Evolutionary conservation across 2,113 vertebrate species (phyloP), one percentile per base, ranked within the genome.

Genomic region (Silurus meridionalis): DNA sequence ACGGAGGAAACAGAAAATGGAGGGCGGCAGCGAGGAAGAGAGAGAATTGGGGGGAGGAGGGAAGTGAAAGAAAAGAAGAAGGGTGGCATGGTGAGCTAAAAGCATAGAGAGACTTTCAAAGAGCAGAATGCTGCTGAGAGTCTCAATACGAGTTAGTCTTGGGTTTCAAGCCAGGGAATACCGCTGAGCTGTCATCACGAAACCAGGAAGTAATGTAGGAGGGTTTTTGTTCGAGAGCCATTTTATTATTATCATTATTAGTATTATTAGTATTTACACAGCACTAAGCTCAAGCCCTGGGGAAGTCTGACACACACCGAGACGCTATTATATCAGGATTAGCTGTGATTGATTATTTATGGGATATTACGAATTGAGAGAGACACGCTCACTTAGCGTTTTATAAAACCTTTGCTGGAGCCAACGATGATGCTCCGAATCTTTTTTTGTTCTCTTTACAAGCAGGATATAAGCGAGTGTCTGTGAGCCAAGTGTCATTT

Each of bases 311-410:
- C n/a, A 37, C n/a, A 37, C 77, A 28, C 87, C 61, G 80, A 64
- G 66, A 66, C 5, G 69, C 89, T 83, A 91, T 90, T 87, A 87
- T 85, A 88, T 88, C 77, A 85, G 83, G 87, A 86, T 90, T 85
- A 86, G 66, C 66, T 61, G 13, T 84, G 86, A 89, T 89, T 90
- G 88, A 92, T 90, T 90, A 86, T 89, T 86, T 84, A 90, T 88
- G 80, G 88, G 58, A 89, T 90, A 87, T 88, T 85, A 90, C 83
- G 71, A 84, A 89, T 71, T 71, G 81, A n/a, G 60, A 85, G 80
- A 66, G 80, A 89, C 82, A 92, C 85, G 74, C 87, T 90, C 90
- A 72, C 57, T 84, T 87, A 81, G 74, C 48, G 67, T 14, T 81
- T 87, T 89, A 86, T 79, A 83, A 83, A 77, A 78, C 17, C 55